These are phyloP conservation scores for Trachops cirrhosus DNA, from an alignment of 2,797 vertebrate species.

Conservation along the genomic window DNA sequence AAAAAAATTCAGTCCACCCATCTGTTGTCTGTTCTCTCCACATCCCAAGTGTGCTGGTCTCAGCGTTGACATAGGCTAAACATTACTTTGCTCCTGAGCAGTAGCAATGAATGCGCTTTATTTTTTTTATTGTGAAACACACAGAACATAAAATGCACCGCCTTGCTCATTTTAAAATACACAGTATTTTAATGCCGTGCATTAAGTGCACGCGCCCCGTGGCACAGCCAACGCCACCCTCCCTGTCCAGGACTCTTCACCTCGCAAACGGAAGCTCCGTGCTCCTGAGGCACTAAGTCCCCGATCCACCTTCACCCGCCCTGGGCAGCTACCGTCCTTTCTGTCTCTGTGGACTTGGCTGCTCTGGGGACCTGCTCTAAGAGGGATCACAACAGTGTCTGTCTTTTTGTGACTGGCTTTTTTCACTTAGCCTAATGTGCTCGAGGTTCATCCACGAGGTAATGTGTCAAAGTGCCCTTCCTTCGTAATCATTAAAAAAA, in stretches of 20 bases:
- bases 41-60: not conserved
- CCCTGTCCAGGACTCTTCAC: not conserved
- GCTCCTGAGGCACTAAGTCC: not conserved
- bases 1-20: not conserved
- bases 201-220: too few relatives aligned
- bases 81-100: not conserved
- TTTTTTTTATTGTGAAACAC: not conserved
- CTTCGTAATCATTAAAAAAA: not conserved
- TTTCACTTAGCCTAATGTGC: fast-evolving
- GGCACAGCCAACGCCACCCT: fast-evolving
- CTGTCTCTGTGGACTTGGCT: not conserved
- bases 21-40: not conserved
- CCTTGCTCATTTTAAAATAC: not conserved
- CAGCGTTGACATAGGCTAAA: not conserved
- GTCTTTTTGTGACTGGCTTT: not conserved
- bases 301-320: not conserved
- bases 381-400: not conserved
- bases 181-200: too few relatives aligned
- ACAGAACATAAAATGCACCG: not conserved
- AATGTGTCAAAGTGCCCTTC: not conserved
- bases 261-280: not conserved
- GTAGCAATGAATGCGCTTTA: not conserved
- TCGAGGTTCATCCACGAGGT: fast-evolving
- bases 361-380: too few relatives aligned
- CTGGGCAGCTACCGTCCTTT: not conserved